Conservation (phyloP, 1,140 invertebrate genomes). For the Cryptotermes secundus region DNA sequence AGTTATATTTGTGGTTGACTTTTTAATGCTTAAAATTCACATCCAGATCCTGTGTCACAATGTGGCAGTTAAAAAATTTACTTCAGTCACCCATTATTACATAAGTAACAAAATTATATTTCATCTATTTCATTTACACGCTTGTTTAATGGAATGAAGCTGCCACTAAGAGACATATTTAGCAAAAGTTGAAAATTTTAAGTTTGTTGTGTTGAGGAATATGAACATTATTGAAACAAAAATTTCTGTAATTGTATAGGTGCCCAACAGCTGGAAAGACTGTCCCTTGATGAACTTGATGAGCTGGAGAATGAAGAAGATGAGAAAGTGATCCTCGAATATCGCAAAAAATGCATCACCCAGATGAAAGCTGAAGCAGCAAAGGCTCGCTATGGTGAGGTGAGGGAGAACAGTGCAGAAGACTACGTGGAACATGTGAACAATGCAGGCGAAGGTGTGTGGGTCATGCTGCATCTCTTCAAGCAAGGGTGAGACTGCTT, state of each 20-base stretch:
- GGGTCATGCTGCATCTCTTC: slow-evolving; percentile 93
- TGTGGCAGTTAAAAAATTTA: too few species aligned
- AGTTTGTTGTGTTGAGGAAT: too few species aligned
- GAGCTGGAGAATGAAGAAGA: slow-evolving; percentile 96
- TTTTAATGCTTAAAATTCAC: too few species aligned
- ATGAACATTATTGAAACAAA: not conserved
- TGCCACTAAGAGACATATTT: not conserved
- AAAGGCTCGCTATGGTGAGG: slow-evolving; percentile 78
- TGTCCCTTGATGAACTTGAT: slow-evolving; percentile 85
- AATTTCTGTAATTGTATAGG: not conserved
- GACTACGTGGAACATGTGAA: slow-evolving; percentile 94
- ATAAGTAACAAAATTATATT: too few species aligned
- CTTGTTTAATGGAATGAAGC: too few species aligned
- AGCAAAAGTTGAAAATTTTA: not conserved
- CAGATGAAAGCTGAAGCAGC: slow-evolving; percentile 76
- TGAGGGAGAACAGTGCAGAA: slow-evolving; percentile 86
- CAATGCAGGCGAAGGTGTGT: slow-evolving; percentile 88
- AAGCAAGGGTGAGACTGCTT: slow-evolving; percentile 75
- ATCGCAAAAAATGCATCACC: slow-evolving; percentile 78
- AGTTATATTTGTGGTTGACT: too few species aligned
- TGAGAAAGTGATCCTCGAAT: slow-evolving; percentile 76
- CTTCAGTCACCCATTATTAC: too few species aligned
- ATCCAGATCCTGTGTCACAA: too few species aligned
- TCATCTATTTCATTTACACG: too few species aligned
- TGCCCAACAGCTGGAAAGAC: slow-evolving; percentile 62